Percentiles rank a stretch among this genome's conserved stretches.
These are phyloP conservation scores for Sarcophaga rosellei DNA, from an alignment of 2,888 invertebrate genomes.

Conservation along the genomic window DNA sequence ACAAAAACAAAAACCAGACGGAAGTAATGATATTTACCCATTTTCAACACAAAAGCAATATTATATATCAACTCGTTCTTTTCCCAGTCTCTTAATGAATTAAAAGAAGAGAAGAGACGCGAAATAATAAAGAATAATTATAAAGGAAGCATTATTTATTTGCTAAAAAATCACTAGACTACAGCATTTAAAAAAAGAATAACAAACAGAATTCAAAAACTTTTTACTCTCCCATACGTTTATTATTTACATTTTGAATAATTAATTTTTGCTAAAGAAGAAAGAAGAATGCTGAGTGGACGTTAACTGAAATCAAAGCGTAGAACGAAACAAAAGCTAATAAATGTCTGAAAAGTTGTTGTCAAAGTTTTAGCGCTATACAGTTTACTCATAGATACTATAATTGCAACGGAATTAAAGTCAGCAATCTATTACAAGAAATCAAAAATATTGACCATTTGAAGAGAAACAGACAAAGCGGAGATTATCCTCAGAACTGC, in stretches of 20 bases:
- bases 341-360: neutral
- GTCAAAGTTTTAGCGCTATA: neutral
- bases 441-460: neutral
- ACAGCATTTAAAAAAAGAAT: neutral
- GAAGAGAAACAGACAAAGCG: neutral
- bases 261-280: conserved; percentile 33
- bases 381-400: conserved; percentile 14
- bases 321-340: conserved; percentile 24
- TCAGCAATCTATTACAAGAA: neutral
- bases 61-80: neutral
- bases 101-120: conserved; percentile 34
- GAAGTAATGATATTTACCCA: conserved; percentile 64
- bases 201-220: conserved; percentile 2
- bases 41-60: conserved; percentile 32
- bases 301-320: conserved; percentile 36
- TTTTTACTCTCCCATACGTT: neutral
- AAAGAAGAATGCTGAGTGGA: conserved; percentile 65
- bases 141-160: neutral
- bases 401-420: conserved; percentile 19
- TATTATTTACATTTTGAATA: neutral
- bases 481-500: neutral
- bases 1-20: conserved; percentile 58
- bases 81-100: conserved; percentile 32
- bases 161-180: neutral
- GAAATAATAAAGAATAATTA: conserved; percentile 10